Percentiles rank a stretch among this genome's conserved stretches.
Conservation (phyloP, 2,888 invertebrate genomes). For the Diadegma fenestrale region DNA sequence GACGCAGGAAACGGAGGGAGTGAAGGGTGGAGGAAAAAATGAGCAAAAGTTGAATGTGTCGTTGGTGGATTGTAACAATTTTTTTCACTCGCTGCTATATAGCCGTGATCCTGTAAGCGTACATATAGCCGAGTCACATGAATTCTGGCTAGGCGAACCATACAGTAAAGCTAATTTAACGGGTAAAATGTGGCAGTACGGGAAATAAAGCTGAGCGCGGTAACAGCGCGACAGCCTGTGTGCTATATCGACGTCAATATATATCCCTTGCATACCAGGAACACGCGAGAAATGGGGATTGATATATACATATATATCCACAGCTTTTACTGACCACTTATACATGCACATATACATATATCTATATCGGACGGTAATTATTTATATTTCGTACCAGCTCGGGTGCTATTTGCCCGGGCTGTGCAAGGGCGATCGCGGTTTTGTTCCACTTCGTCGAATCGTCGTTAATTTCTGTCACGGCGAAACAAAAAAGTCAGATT, state of each 20-base stretch:
- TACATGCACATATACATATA: conserved; percentile 44
- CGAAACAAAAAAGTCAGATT: conserved; percentile 32
- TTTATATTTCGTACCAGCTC: conserved; percentile 79
- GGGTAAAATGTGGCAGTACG: conserved; percentile 78
- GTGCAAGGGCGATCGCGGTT: conserved; percentile 26
- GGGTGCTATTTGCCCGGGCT: conserved; percentile 38
- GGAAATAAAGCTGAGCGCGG: conserved; percentile 78
- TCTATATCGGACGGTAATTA: conserved; percentile 79
- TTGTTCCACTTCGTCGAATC: conserved; percentile 53
- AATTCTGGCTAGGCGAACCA: conserved; percentile 71
- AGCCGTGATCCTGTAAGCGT: neutral
- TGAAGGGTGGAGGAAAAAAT: neutral
- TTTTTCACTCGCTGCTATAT: neutral
- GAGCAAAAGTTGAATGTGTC: neutral
- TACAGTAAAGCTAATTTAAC: conserved; percentile 78
- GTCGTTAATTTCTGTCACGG: conserved; percentile 45
- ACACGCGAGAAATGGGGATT: conserved; percentile 54
- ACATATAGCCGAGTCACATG: conserved; percentile 71
- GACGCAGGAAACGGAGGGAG: neutral
- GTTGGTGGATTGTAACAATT: neutral
- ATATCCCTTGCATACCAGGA: conserved; percentile 62
- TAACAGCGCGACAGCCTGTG: conserved; percentile 59
- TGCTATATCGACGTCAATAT: conserved; percentile 64
- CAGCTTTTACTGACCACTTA: conserved; percentile 73
- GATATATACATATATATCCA: neutral